Evolutionary conservation across 1,140 invertebrate species (phyloP).

Genomic region (Lepidurus apus): DNA sequence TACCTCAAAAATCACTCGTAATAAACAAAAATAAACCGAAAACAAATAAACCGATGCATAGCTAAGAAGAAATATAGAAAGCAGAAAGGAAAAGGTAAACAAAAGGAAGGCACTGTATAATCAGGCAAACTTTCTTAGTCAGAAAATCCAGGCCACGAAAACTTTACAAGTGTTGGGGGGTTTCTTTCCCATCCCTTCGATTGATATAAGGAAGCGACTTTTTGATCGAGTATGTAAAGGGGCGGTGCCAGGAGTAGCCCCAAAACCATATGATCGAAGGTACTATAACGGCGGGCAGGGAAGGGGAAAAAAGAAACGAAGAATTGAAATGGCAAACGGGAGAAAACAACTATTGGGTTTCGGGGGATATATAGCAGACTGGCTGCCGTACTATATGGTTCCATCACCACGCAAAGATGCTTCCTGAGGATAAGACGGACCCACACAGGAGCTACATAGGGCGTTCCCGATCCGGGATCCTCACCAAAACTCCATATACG

Average conservation of each 20-base stretch:
- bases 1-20: too few species aligned
- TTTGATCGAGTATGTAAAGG: not conserved
- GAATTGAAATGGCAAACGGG: too few species aligned
- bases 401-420: too few species aligned
- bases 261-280: too few species aligned
- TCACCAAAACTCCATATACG: not conserved
- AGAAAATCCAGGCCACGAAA: not conserved
- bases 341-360: too few species aligned
- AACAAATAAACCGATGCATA: too few species aligned
- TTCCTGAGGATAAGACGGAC: not conserved
- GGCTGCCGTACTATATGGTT: too few species aligned
- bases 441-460: not conserved
- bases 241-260: not conserved
- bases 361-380: too few species aligned
- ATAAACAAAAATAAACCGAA: too few species aligned
- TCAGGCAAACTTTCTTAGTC: not conserved
- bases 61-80: not conserved
- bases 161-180: not conserved
- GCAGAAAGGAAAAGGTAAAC: not conserved
- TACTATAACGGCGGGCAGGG: too few species aligned
- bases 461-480: not conserved
- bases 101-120: not conserved
- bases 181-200: not conserved
- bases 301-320: too few species aligned
- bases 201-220: not conserved